Evolutionary conservation across 2,113 vertebrate genomes (phyloP), one percentile per base, ranked within the genome.

Genomic region (Melozone crissalis): DNA sequence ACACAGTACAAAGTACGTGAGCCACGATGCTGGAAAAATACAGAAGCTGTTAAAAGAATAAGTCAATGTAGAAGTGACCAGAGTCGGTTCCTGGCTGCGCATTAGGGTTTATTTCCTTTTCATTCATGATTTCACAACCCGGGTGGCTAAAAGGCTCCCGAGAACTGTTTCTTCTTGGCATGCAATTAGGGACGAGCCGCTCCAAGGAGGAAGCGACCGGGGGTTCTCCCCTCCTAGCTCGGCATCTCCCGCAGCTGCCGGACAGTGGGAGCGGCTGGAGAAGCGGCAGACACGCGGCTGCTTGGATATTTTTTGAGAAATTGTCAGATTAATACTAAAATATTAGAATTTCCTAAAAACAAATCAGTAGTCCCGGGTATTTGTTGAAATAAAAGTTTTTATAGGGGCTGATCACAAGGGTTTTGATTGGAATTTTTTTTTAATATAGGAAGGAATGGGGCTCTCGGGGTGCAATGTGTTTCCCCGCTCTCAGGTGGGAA

Each of bases 11-110:
- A 91, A 92, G 81, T 80, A 74, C 72, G 55, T 30, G 95, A 93
- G 74, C 76, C 85, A 52, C 65, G 59, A n/a, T 8, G 41, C 84
- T 82, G 75, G 80, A 88, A 78, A 94, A 63, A 88, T 49, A 78
- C 68, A 84, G 87, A 74, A 78, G 87, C 95, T 87, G 72, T 87
- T 78, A 96, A 81, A 94, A 93, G 93, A 94, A 87, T 89, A 92
- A 96, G 87, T 73, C 82, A 35, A 14, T 11, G 67, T 44, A 61
- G 67, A 95, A 90, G 93, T 78, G 92, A 81, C 74, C 77, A 26
- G 84, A 89, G 93, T 41, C 52, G 87, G 91, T 90, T 76, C 79
- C 80, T 76, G 86, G 59, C 86, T 96, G 83, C 30, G 61, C 82
- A 30, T 96, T 79, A 61, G 35, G 59, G 51, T 94, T 94, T 93